Conservation (phyloP, 2,797 vertebrate genomes). For the Microtus californicus region DNA sequence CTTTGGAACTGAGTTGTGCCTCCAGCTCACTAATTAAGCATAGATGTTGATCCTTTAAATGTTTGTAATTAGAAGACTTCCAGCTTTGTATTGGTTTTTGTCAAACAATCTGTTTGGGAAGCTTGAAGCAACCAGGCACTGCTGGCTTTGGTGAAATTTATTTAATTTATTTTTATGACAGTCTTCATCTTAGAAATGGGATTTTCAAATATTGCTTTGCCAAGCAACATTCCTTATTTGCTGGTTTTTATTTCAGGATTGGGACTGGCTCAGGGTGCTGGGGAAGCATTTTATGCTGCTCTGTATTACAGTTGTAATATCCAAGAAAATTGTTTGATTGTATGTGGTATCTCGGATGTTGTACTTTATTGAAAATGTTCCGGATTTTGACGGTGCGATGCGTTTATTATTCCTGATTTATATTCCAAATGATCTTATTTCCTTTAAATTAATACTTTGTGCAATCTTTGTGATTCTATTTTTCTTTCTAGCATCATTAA, state of each 20-base stretch:
- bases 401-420: slow-evolving; percentile 75
- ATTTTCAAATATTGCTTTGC: slow-evolving; percentile 77
- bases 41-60: slow-evolving; percentile 72
- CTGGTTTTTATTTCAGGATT: slow-evolving; percentile 78
- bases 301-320: slow-evolving; percentile 74
- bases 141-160: slow-evolving; percentile 71
- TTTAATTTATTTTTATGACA: slow-evolving; percentile 79
- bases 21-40: slow-evolving; percentile 73
- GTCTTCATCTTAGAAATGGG: slow-evolving; percentile 74
- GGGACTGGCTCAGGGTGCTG: slow-evolving; percentile 66
- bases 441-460: slow-evolving; percentile 76
- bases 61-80: slow-evolving; percentile 65
- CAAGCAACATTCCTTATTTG: slow-evolving; percentile 78
- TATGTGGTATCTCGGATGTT: slow-evolving; percentile 54
- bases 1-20: slow-evolving; percentile 46
- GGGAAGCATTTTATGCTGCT: slow-evolving; percentile 68
- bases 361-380: slow-evolving; percentile 74
- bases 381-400: slow-evolving; percentile 66
- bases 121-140: slow-evolving; percentile 43
- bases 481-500: slow-evolving; percentile 70
- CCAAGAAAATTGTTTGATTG: slow-evolving; percentile 73
- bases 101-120: slow-evolving; percentile 62
- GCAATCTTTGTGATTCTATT: slow-evolving; percentile 56
- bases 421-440: slow-evolving; percentile 75
- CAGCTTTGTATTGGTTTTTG: slow-evolving; percentile 65